Evolutionary conservation across 2,113 vertebrate species (phyloP), one percentile per base, ranked within the genome.

Genomic region (Poeciliopsis turrubarensis): DNA sequence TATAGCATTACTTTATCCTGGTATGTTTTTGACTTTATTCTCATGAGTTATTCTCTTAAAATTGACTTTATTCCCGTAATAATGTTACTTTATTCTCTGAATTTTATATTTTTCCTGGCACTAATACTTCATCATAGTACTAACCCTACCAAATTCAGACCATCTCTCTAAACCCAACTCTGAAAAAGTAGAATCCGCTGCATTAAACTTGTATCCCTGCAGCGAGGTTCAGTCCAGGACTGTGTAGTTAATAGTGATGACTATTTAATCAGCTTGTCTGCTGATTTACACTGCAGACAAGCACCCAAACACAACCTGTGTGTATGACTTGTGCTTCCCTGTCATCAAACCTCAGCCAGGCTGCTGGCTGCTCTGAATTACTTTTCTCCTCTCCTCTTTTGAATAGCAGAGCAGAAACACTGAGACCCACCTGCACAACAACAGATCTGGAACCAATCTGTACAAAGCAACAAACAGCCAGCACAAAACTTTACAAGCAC

Each of bases 261-360:
- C 78, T 82, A 29, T 29, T 29, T 29, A 29, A 29, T 29, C 29
- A 29, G 29, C 29, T 29, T 29, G 29, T 29, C 29, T 29, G 29
- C 29, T 29, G 29, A 29, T 29, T 29, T 29, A 29, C 29, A 29
- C 29, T 29, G 29, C 29, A 29, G 29, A 29, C 29, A 29, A 29
- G 3, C 29, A 57, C 65, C 34, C 77, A 78, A 73, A 74, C 62
- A 74, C 69, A 57, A 60, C 62, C 72, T 72, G 79, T 67, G 77
- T 84, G 74, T 22, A 80, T 85, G 78, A 90, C 80, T 77, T 72
- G 74, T 60, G 66, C 67, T 34, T 47, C 61, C 51, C 68, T 83
- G 79, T 74, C 75, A 85, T 84, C 73, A 89, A 85, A 75, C 83
- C 86, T 79, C 86, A 71, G 65, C 4, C 75, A 75, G 82, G 67